These are phyloP conservation scores for Scaptomyza polygonia DNA, from an alignment of 2,888 invertebrate species.

Conservation along the genomic window DNA sequence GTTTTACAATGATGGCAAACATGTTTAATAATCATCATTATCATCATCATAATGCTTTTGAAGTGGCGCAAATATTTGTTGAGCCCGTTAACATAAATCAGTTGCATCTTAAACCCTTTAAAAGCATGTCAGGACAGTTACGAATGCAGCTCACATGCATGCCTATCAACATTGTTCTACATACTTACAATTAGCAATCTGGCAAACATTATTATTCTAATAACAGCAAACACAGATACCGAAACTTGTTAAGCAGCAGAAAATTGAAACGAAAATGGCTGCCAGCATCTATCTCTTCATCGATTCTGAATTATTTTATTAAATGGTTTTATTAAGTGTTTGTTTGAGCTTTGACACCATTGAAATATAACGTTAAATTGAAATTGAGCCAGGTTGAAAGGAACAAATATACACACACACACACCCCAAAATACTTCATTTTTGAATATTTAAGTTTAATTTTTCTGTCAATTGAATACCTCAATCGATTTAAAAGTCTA, in stretches of 20 bases:
- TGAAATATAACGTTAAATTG: too few species aligned
- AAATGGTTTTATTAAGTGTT: too few species aligned
- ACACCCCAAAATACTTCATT: too few species aligned
- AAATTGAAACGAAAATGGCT: background rate
- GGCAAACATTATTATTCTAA: slow-evolving; percentile 59
- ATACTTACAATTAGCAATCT: slow-evolving; percentile 38
- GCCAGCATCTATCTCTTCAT: background rate
- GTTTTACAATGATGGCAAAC: slow-evolving; percentile 71
- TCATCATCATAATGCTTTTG: slow-evolving; percentile 57
- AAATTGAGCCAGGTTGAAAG: too few species aligned
- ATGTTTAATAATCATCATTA: slow-evolving; percentile 70
- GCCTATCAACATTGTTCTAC: slow-evolving; percentile 3
- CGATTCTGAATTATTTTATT: background rate
- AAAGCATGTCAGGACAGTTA: slow-evolving; percentile 37
- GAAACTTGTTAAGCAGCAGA: slow-evolving; percentile 11
- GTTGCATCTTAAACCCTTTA: slow-evolving; percentile 41
- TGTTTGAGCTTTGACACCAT: background rate
- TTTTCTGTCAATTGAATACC: too few species aligned
- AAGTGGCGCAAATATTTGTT: slow-evolving; percentile 70
- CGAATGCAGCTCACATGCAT: slow-evolving; percentile 16
- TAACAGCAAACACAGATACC: slow-evolving; percentile 38
- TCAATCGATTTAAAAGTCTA: background rate
- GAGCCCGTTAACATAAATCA: slow-evolving; percentile 70
- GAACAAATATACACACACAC: too few species aligned
- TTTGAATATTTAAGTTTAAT: too few species aligned